These are phyloP conservation scores for Sciurus vulgaris DNA, from an alignment of 2,797 vertebrate species.

Conservation along the genomic window DNA sequence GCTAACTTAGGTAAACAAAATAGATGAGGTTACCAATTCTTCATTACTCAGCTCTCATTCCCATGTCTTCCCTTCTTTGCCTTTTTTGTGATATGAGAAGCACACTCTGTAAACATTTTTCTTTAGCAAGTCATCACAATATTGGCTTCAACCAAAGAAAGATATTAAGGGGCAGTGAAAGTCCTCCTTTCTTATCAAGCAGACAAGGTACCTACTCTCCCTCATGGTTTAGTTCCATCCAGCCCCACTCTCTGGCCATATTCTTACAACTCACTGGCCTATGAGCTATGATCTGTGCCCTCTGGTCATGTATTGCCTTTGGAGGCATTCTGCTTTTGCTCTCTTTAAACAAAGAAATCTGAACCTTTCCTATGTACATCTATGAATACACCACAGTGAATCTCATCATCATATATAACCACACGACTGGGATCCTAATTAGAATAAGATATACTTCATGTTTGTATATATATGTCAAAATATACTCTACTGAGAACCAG, in stretches of 20 bases:
- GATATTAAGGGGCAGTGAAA: neutral
- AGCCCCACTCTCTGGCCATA: neutral
- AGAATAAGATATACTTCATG: too few species aligned
- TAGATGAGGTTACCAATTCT: neutral
- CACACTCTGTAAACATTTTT: neutral
- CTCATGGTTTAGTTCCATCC: neutral
- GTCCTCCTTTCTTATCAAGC: neutral
- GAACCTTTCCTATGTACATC: neutral
- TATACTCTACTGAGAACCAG: too few species aligned
- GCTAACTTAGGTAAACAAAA: neutral
- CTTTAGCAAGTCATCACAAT: constrained; percentile 9
- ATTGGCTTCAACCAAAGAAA: constrained; percentile 13
- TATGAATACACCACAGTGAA: too few species aligned
- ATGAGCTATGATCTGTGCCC: neutral
- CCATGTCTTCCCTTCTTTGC: neutral
- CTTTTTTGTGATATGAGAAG: constrained; percentile 37
- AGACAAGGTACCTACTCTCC: neutral
- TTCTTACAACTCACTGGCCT: neutral
- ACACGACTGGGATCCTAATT: too few species aligned
- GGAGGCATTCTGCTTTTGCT: neutral
- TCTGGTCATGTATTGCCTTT: neutral
- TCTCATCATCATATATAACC: too few species aligned
- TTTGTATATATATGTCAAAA: too few species aligned
- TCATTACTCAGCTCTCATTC: constrained; percentile 16
- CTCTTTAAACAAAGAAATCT: constrained; percentile 30